These are phyloP conservation scores for Raja brachyura DNA, from an alignment of 2,113 vertebrate species.

Conservation along the genomic window DNA sequence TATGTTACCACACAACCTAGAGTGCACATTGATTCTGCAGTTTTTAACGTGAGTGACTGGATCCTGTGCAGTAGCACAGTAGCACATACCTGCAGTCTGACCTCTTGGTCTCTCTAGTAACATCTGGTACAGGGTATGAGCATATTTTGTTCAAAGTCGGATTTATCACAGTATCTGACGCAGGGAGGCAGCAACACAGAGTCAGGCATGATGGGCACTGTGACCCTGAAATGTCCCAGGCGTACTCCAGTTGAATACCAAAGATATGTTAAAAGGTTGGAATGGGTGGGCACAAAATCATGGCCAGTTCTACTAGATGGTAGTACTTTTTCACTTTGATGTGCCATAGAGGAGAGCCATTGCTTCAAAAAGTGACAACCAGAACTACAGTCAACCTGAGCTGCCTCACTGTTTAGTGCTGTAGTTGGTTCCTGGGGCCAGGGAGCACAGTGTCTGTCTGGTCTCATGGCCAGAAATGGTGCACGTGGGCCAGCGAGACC, in stretches of 20 bases:
- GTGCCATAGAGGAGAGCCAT: not conserved
- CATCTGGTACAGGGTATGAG: not conserved
- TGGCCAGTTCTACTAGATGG: not conserved
- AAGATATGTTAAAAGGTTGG: not conserved
- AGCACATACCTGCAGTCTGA: not conserved
- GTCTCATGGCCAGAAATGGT: not conserved
- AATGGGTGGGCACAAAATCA: not conserved
- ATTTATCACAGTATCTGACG: not conserved
- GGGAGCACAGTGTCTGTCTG: not conserved
- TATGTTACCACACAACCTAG: not conserved
- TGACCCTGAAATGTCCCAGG: not conserved
- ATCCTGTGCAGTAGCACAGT: not conserved
- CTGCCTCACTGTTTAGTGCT: not conserved
- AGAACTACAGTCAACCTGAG: not conserved
- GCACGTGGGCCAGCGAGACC: slow-evolving; percentile 10
- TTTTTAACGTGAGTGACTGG: not conserved
- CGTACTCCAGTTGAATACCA: not conserved
- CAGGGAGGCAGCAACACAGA: not conserved
- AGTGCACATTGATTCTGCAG: not conserved
- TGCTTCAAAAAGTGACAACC: not conserved
- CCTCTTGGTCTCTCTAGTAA: not conserved
- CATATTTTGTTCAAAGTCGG: too few relatives aligned
- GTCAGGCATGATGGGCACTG: not conserved
- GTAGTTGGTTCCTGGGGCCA: not conserved
- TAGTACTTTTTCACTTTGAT: not conserved